Conservation (phyloP, 37 sponge, comb jelly and placozoan genomes). For the Oopsacas minuta region DNA sequence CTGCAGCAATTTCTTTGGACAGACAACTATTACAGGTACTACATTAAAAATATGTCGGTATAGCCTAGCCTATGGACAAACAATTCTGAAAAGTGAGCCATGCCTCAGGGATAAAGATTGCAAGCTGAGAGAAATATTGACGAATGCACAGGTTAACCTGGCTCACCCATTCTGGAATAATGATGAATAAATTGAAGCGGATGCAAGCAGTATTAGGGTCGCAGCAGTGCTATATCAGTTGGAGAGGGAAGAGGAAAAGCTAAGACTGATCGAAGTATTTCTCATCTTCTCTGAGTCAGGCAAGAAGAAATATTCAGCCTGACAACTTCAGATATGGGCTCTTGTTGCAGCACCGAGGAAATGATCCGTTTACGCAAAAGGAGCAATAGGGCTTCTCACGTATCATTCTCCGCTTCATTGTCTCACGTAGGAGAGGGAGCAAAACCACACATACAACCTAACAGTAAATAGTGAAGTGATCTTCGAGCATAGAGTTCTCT, state of each 20-base stretch:
- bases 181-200: background rate
- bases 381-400: background rate
- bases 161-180: constrained; percentile 5
- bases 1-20: background rate
- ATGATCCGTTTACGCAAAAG: background rate
- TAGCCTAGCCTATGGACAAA: too few relatives aligned
- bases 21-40: constrained; percentile 10
- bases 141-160: background rate
- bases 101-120: background rate
- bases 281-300: background rate
- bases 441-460: background rate
- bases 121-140: background rate
- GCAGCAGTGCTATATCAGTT: constrained; percentile 15
- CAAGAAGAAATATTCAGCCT: constrained; percentile 2
- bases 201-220: background rate
- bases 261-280: background rate
- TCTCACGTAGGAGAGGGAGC: background rate
- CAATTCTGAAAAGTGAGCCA: too few relatives aligned
- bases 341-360: background rate
- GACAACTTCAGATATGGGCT: background rate
- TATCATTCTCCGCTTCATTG: background rate
- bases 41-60: constrained; percentile 8
- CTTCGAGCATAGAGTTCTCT: background rate
- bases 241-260: background rate
- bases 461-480: background rate